Conservation (phyloP, 35 echinoderm and acorn worm genomes). For the Anneissia japonica region DNA sequence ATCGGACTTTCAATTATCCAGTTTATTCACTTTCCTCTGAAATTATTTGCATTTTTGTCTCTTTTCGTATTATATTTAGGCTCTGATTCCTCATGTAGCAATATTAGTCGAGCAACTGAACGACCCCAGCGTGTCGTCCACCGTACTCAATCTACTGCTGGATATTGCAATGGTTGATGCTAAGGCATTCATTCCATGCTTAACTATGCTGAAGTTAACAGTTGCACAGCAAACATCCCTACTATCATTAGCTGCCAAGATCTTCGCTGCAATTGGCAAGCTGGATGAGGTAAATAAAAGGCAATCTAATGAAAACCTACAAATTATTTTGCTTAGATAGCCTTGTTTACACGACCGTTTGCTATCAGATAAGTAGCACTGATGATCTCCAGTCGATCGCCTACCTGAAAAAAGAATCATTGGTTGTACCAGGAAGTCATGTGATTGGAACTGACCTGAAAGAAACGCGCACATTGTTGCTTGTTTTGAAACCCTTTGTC, state of each 20-base stretch:
- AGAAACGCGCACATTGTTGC: too few species aligned
- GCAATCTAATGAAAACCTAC: not conserved
- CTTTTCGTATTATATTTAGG: constrained; percentile 32
- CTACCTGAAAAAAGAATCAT: too few species aligned
- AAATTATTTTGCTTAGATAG: too few species aligned
- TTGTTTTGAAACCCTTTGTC: too few species aligned
- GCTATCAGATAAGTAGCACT: too few species aligned
- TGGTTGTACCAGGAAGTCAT: too few species aligned
- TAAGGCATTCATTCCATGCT: constrained; percentile 35
- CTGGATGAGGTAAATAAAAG: constrained; percentile 65
- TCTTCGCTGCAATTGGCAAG: constrained; percentile 89
- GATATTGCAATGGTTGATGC: constrained; percentile 64
- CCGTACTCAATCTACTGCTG: constrained; percentile 44
- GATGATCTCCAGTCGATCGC: too few species aligned
- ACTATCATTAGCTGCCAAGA: constrained; percentile 73
- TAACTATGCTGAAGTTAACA: constrained; percentile 52
- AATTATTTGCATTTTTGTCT: not conserved
- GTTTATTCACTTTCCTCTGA: not conserved
- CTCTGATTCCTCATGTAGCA: constrained; percentile 50
- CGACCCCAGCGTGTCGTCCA: constrained; percentile 52
- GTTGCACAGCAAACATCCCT: constrained; percentile 63
- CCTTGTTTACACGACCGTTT: too few species aligned
- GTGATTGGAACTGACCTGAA: too few species aligned
- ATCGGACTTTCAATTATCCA: too few species aligned
- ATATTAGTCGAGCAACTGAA: constrained; percentile 53